A percentile compares a stretch with the other conserved stretches of the same genome.
These are phyloP conservation scores for Rutpela maculata DNA, from an alignment of 2,888 invertebrate species.

Conservation along the genomic window DNA sequence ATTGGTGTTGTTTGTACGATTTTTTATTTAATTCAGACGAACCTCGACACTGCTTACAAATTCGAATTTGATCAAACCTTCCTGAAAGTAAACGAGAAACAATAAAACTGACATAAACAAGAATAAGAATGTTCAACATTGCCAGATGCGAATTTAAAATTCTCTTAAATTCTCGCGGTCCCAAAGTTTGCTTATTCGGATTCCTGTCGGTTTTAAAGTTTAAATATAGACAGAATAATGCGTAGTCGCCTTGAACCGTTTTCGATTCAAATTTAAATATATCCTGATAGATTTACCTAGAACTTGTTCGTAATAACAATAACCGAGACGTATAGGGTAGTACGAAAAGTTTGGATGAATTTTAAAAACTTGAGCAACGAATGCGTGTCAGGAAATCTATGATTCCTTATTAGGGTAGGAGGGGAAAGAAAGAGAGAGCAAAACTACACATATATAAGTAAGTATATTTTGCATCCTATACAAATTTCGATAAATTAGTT, in stretches of 20 bases:
- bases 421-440: no score
- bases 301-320: not conserved
- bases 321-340: not conserved
- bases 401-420: no score
- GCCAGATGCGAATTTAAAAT: conserved; percentile 23
- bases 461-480: no score
- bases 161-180: not conserved
- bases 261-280: conserved; percentile 32
- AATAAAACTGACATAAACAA: not conserved
- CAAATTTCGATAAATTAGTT: no score
- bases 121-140: conserved; percentile 5
- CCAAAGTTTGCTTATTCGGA: conserved; percentile 8
- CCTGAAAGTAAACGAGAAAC: not conserved
- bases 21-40: not conserved
- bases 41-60: not conserved
- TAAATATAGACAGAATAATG: conserved; percentile 36
- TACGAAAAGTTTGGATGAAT: no score
- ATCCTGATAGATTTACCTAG: conserved; percentile 10
- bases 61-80: not conserved
- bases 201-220: conserved; percentile 26
- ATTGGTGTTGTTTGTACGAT: no score
- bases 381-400: no score
- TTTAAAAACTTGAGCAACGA: no score
- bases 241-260: conserved; percentile 34
- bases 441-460: no score